A percentile compares a stretch with the other conserved stretches of the same genome.
phyloP scores from a whole-genome alignment of 1,140 invertebrate genomes.

The Caenorhabditis latens region DNA sequence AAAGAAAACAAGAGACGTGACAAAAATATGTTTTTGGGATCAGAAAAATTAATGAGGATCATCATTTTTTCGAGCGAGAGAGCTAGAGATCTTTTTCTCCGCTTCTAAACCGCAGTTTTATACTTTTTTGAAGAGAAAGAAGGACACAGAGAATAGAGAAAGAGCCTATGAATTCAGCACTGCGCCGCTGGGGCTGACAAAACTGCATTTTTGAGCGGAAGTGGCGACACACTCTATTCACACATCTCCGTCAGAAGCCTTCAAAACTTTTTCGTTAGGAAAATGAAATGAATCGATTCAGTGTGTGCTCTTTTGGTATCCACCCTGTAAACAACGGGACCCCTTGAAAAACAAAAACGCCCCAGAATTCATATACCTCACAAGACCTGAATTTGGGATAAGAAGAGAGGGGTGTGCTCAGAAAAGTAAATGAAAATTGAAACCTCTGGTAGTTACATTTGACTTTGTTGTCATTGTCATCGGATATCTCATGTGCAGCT shows the following conservation, averaged over 20 bases:
- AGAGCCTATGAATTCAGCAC: constrained; percentile 18
- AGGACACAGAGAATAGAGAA: neutral
- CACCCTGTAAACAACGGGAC: too few relatives aligned
- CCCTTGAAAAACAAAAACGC: too few relatives aligned
- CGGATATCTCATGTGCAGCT: neutral
- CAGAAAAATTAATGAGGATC: constrained; percentile 12
- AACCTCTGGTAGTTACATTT: constrained; percentile 25
- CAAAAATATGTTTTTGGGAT: neutral
- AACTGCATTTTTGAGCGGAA: constrained; percentile 54
- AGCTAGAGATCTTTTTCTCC: too few relatives aligned
- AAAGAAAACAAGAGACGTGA: too few relatives aligned
- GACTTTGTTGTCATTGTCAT: constrained; percentile 47
- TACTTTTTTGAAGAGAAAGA: constrained; percentile 19
- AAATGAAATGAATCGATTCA: neutral
- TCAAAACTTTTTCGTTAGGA: neutral
- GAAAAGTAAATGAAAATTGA: neutral
- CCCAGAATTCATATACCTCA: too few relatives aligned
- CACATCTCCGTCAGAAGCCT: neutral
- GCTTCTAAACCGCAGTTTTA: too few relatives aligned
- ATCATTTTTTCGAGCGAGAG: neutral
- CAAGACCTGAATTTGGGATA: too few relatives aligned
- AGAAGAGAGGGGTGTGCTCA: too few relatives aligned
- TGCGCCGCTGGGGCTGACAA: neutral
- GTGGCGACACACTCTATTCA: constrained; percentile 52
- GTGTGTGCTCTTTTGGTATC: too few relatives aligned